Conservation (phyloP, 2,113 vertebrate species). For the Sigmodon hispidus region DNA sequence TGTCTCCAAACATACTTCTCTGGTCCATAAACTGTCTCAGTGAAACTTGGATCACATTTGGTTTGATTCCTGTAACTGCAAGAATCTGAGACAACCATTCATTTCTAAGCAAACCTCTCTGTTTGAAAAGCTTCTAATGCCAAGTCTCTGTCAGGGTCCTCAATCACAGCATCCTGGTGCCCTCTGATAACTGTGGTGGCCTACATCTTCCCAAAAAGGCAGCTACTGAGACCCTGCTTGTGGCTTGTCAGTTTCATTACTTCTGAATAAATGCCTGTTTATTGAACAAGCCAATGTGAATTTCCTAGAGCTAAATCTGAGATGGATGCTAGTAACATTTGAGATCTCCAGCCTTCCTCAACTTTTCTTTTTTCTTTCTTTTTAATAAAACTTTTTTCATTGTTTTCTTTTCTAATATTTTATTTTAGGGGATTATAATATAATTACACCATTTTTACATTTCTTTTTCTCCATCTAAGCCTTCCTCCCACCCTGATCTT, state of each 20-base stretch:
- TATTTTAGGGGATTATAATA: background rate
- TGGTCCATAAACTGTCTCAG: conserved; percentile 40
- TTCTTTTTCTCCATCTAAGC: background rate
- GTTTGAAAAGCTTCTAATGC: background rate
- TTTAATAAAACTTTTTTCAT: background rate
- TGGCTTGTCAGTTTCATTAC: background rate
- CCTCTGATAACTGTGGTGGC: background rate
- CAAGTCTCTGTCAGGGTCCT: background rate
- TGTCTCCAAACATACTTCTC: conserved; percentile 57
- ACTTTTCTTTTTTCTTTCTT: background rate
- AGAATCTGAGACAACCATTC: conserved; percentile 32
- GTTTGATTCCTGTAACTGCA: conserved; percentile 48
- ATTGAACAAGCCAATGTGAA: background rate
- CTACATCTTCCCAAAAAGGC: background rate
- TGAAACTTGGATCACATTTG: conserved; percentile 54
- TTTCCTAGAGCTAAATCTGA: background rate
- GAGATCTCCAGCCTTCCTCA: background rate
- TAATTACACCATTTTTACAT: background rate
- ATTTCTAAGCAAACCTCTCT: conserved; percentile 15
- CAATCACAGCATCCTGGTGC: background rate
- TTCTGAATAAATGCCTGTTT: conserved; percentile 5
- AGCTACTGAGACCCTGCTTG: background rate
- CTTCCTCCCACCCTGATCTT: background rate
- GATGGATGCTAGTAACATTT: conserved; percentile 6
- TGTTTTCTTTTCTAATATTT: background rate